Conservation (phyloP, 2,888 invertebrate species). For the Lepeophtheirus nordmannii region DNA sequence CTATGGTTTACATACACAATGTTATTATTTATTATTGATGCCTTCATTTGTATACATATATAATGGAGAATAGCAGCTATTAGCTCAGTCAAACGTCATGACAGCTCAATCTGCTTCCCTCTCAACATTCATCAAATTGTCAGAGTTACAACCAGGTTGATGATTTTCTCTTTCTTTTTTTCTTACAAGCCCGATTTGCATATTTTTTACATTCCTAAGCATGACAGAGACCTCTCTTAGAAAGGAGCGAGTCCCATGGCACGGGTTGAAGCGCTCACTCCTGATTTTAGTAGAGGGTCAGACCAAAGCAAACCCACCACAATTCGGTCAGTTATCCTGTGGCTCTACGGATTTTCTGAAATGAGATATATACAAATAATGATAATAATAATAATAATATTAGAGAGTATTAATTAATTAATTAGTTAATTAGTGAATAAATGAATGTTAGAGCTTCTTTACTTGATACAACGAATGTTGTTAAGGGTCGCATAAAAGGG, state of each 20-base stretch:
- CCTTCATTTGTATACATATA: no score
- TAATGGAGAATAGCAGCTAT: no score
- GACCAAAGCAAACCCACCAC: slow-evolving; percentile 8
- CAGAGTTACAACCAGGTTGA: no score
- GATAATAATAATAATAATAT: no score
- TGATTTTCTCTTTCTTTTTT: no score
- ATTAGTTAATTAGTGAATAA: neutral
- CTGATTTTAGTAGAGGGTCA: slow-evolving; percentile 6
- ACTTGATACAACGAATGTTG: slow-evolving; percentile 4
- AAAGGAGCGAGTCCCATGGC: slow-evolving; percentile 4
- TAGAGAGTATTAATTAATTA: neutral
- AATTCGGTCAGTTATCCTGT: neutral
- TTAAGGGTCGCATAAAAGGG: neutral
- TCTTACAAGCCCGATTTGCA: no score
- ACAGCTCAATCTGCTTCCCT: no score
- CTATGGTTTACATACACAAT: no score
- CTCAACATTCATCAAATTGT: no score
- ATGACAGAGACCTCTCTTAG: neutral
- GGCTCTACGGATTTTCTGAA: neutral
- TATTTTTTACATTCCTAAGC: no score
- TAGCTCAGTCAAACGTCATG: no score
- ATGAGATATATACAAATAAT: neutral
- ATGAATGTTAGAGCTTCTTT: neutral
- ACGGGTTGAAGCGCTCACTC: neutral
- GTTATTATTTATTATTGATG: no score